A percentile compares a stretch with the other conserved stretches of the same genome.
These are phyloP conservation scores for Eupithecia subfuscata DNA, from an alignment of 2,888 invertebrate genomes.

Conservation along the genomic window DNA sequence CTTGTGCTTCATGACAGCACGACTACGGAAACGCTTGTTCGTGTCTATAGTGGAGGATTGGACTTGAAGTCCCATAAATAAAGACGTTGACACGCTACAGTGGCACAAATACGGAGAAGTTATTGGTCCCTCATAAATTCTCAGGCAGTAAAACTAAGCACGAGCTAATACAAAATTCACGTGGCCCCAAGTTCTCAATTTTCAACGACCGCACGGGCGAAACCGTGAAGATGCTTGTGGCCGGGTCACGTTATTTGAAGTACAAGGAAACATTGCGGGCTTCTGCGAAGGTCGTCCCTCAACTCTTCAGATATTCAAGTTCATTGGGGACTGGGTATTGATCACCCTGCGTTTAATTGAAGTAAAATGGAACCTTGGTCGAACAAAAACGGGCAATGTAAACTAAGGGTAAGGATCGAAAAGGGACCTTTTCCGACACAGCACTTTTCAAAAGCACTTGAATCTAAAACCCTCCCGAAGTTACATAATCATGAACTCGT, in stretches of 20 bases:
- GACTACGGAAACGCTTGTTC: not conserved
- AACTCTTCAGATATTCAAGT: conserved; percentile 23
- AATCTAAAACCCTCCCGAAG: not conserved
- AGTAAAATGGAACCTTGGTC: not conserved
- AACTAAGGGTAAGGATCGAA: not conserved
- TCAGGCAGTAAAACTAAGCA: conserved; percentile 22
- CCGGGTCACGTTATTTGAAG: conserved; percentile 57
- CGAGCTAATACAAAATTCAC: conserved; percentile 33
- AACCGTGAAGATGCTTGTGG: conserved; percentile 55
- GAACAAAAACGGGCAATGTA: not conserved
- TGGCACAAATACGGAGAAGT: conserved; percentile 11
- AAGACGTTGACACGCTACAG: not conserved
- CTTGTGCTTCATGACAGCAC: not conserved
- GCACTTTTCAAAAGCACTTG: not conserved
- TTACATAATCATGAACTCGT: conserved; percentile 1
- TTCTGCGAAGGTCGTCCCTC: conserved; percentile 51
- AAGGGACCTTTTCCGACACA: not conserved
- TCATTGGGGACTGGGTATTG: conserved; percentile 12
- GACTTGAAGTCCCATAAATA: not conserved
- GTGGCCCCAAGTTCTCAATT: conserved; percentile 52
- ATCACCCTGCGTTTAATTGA: not conserved
- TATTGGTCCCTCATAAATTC: conserved; percentile 19
- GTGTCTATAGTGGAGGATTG: not conserved
- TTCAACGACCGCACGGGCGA: conserved; percentile 52
- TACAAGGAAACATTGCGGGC: conserved; percentile 42